Evolutionary conservation across 2,888 invertebrate species (phyloP).

Genomic region (Koerneria pararmatus): DNA sequence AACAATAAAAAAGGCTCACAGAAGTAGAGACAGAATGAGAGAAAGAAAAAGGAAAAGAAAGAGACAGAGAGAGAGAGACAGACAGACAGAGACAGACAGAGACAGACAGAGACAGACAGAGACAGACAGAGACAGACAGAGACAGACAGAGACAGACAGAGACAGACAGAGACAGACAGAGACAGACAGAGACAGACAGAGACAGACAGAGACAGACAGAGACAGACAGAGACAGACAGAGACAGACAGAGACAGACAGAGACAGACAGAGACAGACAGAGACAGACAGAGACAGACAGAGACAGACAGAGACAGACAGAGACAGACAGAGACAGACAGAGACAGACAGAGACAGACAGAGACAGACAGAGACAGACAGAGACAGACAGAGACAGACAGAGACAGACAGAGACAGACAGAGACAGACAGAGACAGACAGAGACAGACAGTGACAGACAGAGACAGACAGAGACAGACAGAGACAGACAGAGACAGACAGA

Average conservation of each 20-base stretch:
- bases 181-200: neutral
- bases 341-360: neutral
- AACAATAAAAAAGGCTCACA: no score
- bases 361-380: neutral
- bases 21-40: no score
- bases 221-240: neutral
- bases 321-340: conserved; percentile 4
- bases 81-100: neutral
- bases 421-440: neutral
- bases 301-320: neutral
- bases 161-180: neutral
- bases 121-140: conserved; percentile 4
- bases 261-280: neutral
- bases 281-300: neutral
- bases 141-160: neutral
- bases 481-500: neutral
- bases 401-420: neutral
- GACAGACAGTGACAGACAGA: neutral
- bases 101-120: neutral
- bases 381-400: neutral
- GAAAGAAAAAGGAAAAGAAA: neutral
- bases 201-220: neutral
- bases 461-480: neutral
- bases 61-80: conserved; percentile 12
- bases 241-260: neutral